phyloP scores from a whole-genome alignment of 2,113 vertebrate genomes.

The Psettodes erumei region DNA sequence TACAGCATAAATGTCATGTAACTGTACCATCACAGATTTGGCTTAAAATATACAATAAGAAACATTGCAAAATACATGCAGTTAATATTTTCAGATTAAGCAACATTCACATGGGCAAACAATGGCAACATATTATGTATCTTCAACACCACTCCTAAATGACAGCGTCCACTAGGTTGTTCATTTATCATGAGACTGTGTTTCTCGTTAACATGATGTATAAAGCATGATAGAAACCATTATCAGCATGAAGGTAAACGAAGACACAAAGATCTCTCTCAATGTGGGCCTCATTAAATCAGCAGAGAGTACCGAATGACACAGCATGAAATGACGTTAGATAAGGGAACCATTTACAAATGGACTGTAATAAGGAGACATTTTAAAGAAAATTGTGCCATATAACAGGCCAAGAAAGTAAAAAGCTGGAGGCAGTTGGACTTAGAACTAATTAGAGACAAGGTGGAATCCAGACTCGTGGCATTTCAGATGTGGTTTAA shows the following conservation, averaged over 20 bases:
- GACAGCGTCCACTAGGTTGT: neutral
- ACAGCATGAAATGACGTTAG: constrained; percentile 25
- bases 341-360: constrained; percentile 19
- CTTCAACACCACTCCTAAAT: neutral
- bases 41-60: neutral
- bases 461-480: neutral
- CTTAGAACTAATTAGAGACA: neutral
- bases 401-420: neutral
- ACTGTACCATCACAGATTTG: neutral
- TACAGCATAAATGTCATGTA: neutral
- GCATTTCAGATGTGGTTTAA: constrained; percentile 27
- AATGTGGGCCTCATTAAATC: constrained; percentile 38
- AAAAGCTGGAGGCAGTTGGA: constrained; percentile 1
- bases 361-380: constrained; percentile 15
- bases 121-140: neutral
- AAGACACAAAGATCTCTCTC: constrained; percentile 23
- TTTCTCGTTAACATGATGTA: neutral
- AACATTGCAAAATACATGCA: neutral
- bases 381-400: neutral
- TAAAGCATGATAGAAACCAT: neutral
- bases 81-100: neutral
- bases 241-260: constrained; percentile 20
- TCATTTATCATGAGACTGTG: neutral
- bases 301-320: constrained; percentile 37
- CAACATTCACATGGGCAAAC: neutral